These are phyloP conservation scores for Microctonus hyperodae DNA, from an alignment of 2,888 invertebrate species.

Conservation along the genomic window DNA sequence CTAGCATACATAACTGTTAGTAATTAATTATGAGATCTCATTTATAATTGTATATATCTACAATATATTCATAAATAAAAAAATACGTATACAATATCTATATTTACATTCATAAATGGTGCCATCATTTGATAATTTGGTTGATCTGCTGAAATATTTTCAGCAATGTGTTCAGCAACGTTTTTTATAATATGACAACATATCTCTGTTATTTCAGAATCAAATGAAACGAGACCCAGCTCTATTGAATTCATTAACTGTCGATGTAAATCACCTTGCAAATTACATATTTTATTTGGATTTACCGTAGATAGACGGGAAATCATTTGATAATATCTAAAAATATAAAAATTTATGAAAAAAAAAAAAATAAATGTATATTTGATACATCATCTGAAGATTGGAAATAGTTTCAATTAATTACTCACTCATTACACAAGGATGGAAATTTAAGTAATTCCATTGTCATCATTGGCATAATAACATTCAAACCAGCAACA, in stretches of 20 bases:
- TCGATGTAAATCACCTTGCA: constrained; percentile 66
- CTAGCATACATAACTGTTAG: constrained; percentile 1
- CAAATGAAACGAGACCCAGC: constrained; percentile 69
- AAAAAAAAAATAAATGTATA: no score
- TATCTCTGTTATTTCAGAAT: constrained; percentile 66
- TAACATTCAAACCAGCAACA: constrained; percentile 73
- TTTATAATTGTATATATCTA: neutral
- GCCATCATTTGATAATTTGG: constrained; percentile 61
- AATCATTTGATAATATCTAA: constrained; percentile 68
- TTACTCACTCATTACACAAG: constrained; percentile 69
- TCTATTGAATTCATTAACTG: constrained; percentile 68
- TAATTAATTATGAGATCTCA: constrained; percentile 7
- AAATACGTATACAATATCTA: neutral
- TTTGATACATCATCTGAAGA: no score
- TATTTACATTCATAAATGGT: constrained; percentile 64
- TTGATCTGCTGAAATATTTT: constrained; percentile 50
- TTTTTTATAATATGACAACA: constrained; percentile 70
- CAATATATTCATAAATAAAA: neutral
- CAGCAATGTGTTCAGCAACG: constrained; percentile 65
- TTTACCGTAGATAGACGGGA: constrained; percentile 72
- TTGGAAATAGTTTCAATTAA: neutral
- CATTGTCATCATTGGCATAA: constrained; percentile 77
- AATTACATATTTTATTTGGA: constrained; percentile 68
- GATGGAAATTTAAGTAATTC: constrained; percentile 76
- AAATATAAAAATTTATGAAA: neutral